Percentiles rank a stretch among this genome's conserved stretches.
Evolutionary conservation across 2,797 vertebrate species (phyloP).

Genomic region (Okamejei kenojei): DNA sequence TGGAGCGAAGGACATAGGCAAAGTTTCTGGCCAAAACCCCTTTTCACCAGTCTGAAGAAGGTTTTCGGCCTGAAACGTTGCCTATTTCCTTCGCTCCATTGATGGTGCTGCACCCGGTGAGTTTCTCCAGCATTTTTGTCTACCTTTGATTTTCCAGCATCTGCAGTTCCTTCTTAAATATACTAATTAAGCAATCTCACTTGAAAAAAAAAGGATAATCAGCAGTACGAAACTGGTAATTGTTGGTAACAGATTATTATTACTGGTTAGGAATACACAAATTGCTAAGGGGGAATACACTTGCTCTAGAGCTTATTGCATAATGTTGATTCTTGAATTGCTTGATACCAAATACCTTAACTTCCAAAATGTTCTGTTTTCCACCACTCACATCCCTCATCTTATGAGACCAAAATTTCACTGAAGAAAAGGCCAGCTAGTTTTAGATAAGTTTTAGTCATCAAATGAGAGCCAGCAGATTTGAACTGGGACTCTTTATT

Average conservation of each 20-base stretch:
- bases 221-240: not conserved
- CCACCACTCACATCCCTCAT: not conserved
- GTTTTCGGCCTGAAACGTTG: too few species aligned
- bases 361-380: not conserved
- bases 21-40: too few species aligned
- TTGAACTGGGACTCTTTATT: not conserved
- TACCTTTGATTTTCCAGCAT: too few species aligned
- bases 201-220: not conserved
- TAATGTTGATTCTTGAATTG: not conserved
- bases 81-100: too few species aligned
- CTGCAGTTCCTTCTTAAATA: too few species aligned
- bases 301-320: not conserved
- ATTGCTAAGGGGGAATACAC: not conserved
- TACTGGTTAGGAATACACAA: too few species aligned
- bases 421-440: too few species aligned
- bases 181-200: not conserved
- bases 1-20: too few species aligned
- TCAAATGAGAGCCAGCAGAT: not conserved
- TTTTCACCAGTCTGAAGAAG: too few species aligned
- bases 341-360: not conserved
- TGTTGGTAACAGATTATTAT: not conserved
- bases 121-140: too few species aligned
- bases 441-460: not conserved
- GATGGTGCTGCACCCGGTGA: too few species aligned
- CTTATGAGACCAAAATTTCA: not conserved